Evolutionary conservation across 2,888 invertebrate species (phyloP).

Genomic region (Dexiosoma caninum): DNA sequence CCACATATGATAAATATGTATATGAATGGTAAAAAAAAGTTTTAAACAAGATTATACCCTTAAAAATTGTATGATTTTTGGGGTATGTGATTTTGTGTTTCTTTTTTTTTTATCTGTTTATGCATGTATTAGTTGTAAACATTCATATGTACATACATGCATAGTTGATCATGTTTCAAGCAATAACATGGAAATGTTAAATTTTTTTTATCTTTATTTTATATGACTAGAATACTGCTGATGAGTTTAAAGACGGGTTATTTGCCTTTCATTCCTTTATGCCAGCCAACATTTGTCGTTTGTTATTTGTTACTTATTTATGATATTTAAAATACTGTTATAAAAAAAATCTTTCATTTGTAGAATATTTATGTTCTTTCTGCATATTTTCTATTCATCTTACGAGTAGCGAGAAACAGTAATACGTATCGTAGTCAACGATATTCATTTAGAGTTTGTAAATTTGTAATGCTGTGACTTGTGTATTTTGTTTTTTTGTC

Average conservation of each 20-base stretch:
- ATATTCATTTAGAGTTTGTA: too few relatives aligned
- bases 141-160: not conserved
- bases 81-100: not conserved
- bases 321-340: slow-evolving; percentile 48
- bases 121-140: too few relatives aligned
- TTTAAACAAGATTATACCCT: not conserved
- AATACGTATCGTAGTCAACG: too few relatives aligned
- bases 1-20: too few relatives aligned
- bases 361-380: too few relatives aligned
- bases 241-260: not conserved
- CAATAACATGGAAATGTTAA: not conserved
- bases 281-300: slow-evolving; percentile 46
- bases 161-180: not conserved
- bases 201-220: slow-evolving; percentile 9
- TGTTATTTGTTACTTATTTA: slow-evolving; percentile 58
- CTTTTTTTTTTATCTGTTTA: too few relatives aligned
- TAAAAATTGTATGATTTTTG: not conserved
- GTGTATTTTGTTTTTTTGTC: not conserved
- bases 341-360: not conserved
- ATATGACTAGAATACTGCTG: not conserved
- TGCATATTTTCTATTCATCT: too few relatives aligned
- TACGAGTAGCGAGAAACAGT: too few relatives aligned
- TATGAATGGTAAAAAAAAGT: too few relatives aligned
- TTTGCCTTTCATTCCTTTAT: not conserved
- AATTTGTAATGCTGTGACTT: not conserved